Evolutionary conservation across 2,888 invertebrate species (phyloP), one percentile per base, ranked within the genome.

Genomic region (Zeuzera pyrina): DNA sequence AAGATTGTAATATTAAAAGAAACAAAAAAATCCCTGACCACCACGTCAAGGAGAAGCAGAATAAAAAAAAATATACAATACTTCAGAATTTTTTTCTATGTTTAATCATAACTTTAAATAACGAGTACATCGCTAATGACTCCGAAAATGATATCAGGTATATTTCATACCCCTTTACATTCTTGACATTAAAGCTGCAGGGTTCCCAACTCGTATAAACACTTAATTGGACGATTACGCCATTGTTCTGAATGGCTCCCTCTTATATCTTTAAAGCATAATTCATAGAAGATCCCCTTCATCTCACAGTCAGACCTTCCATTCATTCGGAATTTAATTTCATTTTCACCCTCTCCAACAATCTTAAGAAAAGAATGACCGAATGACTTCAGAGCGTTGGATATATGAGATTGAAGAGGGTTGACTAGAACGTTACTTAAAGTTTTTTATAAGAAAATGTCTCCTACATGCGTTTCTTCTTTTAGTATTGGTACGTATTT

Each of bases 301-400:
- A 74, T 71, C 69, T 63, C 66, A 70, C 61, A 58, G 58, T 43
- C 43, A 63, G 69, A 70, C 71, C 55, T 63, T 65, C 73, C 76
- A 74, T 78, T 79, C 77, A 79, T 71, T 72, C 59, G 67, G 71
- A 77, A 78, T 81, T 79, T 81, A 77, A 83, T 83, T 81, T 81
- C 73, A 74, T 79, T 72, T 71, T 73, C 81, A 77, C 83, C 79
- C 78, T 74, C 72, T 66, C 63, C 13, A 8, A 10, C 10, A 46
- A 55, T 46, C 52, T 57, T 65, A 66, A 72, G 72, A 71, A 72
- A 77, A 78, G 74, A 79, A 74, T 77, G 77, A 77, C 76, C 69
- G 61, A 63, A 60, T 69, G 76, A 73, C 78, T 71, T 57, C 57
- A 54, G 55, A n/a, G n/a, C n/a, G n/a, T n/a, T 44, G 48, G 51